phyloP scores from a whole-genome alignment of 2,113 vertebrate species.

The Triplophysa dalaica region DNA sequence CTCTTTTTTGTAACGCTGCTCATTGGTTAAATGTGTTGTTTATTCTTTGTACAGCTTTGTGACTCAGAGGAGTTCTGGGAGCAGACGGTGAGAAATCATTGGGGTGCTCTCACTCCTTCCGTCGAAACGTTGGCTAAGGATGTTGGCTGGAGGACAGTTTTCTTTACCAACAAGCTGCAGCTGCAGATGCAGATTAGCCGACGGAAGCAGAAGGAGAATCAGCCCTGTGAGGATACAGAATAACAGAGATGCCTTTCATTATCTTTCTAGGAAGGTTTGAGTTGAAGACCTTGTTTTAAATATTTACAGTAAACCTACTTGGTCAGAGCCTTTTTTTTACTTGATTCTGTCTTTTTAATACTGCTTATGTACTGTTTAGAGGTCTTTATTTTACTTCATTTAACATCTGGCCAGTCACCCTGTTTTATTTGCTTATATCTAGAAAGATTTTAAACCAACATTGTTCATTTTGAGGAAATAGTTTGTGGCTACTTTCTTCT shows the following conservation, averaged over 20 bases:
- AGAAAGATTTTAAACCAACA: not conserved
- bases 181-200: constrained; percentile 77
- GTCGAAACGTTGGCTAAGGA: constrained; percentile 72
- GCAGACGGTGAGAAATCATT: constrained; percentile 65
- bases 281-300: not conserved
- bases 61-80: constrained; percentile 77
- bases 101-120: constrained; percentile 70
- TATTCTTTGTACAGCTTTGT: constrained; percentile 67
- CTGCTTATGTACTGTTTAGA: too few relatives aligned
- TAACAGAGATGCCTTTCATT: not conserved
- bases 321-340: not conserved
- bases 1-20: not conserved
- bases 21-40: not conserved
- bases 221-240: constrained; percentile 9
- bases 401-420: not conserved
- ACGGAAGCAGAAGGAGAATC: constrained; percentile 59
- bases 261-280: not conserved
- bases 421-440: not conserved
- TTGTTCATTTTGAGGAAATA: not conserved
- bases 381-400: not conserved
- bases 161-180: constrained; percentile 80
- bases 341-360: too few relatives aligned
- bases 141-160: constrained; percentile 79
- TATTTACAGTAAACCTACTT: not conserved
- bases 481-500: not conserved